Base-by-base conservation (phyloP, 1,140 invertebrate species). In the Drosophila subobscura region DNA sequence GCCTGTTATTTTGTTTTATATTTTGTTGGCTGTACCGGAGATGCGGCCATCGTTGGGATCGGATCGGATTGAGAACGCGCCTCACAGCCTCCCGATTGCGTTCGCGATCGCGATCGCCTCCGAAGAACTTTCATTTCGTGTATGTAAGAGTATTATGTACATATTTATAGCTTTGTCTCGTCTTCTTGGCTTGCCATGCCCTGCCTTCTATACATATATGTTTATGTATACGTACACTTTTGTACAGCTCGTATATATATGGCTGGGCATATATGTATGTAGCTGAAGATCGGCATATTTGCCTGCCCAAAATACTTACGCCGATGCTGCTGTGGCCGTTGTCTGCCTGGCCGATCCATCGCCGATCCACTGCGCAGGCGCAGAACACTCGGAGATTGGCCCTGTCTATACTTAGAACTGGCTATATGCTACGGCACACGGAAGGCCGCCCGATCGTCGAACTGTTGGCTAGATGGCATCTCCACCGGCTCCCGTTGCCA, bases 91-190 rank as follows among this genome's bases (percentile, higher is more conserved):
- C 16, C 16, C 16, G 16, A 20, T 20, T 20, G 16, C 29, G 25
- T 6, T 23, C 44, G 14, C 25, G 27, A 44, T 46, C 29, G 14
- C 25, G 27, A 44, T 46, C 29, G 27, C 49, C n/a, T 27, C 42
- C 50, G 33, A 53, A 76, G 65, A 85, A 85, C 81, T 85, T 81
- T 85, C 81, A 77, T 81, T 85, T 77, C 71, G 29, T 65, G 54
- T 63, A 58, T 77, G 68, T 51, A 49, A 37, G 10, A 37, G 33
- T 37, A 37, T 37, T 37, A 37, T 37, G 49, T 79, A 85, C 70
- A 85, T 85, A 85, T 85, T 86, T 81, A 86, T 85, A 85, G 81
- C 81, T 86, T 81, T 86, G 81, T 86, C 77, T 88, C 77, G 61
- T 81, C 81, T 81, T 86, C 80, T 86, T 76, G 66, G 58, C 80